Evolutionary conservation across 2,888 invertebrate species (phyloP), one percentile per base, ranked within the genome.

Genomic region (Ctenicera cuprea): DNA sequence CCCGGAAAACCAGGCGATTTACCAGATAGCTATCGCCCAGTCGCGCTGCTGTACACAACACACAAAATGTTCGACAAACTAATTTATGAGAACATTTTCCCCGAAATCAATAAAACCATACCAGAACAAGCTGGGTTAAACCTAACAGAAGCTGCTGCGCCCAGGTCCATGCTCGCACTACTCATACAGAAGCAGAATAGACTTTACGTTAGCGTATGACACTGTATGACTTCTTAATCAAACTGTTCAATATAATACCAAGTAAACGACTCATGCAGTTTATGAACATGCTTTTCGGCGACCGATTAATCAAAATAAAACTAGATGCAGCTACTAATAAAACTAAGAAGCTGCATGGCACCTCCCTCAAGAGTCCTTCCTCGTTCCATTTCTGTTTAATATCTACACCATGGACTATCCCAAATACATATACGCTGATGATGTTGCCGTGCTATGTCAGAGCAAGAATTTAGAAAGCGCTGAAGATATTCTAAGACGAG

Each of bases 101-200:
- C 22, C 9, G 22, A 9, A 18, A 50, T 50, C 4, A 45, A 45
- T 45, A 50, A 50, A 22, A 20, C 22, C 16, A 50, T 50, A 16
- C 50, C 50, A 18, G 50, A 22, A 50, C 9, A 50, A 50, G 50
- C 50, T 18, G 50, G 22, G 22, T 50, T 22, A 20, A 50, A 8
- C 3, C 11, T 7, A 16, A 50, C 16, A 50, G 22, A 50, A 50
- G 50, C 22, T 50, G 22, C 9, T 50, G 22, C 50, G 22, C 18
- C 50, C 50, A 50, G 3, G 50, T 50, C 16, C 22, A 16, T 50
- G 50, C 50, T n/a, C n/a, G n/a, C n/a, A n/a, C n/a, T n/a, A n/a
- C n/a, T n/a, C n/a, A n/a, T n/a, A n/a, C n/a, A n/a, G n/a, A n/a
- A n/a, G n/a, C n/a, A n/a, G n/a, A n/a, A 50, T 11, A 50, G 50